Evolutionary conservation across 1,140 invertebrate genomes (phyloP), one percentile per base, ranked within the genome.

Genomic region (Chlorops oryzae): DNA sequence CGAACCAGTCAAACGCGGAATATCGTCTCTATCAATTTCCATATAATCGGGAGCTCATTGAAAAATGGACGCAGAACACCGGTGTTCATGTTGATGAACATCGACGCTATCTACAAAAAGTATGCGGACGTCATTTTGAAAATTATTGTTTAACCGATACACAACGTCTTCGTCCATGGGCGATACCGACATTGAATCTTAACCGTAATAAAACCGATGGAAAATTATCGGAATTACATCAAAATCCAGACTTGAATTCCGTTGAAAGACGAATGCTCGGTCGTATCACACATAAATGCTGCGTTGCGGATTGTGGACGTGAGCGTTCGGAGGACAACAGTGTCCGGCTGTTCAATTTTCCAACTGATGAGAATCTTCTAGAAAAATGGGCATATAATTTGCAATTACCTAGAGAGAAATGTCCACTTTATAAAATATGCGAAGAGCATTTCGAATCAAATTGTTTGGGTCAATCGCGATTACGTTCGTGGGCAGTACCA

Each of bases 401-500:
- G n/a, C 35, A 53, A 38, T 22, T 48, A 41, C 34, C 39, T 25
- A 22, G 24, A 2, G 39, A 32, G 28, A 15, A 32, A 15, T 32
- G 28, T 32, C 9, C 9, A 32, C 28, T 9, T 9, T 32, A 32
- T 32, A 9, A 15, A 9, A 32, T 32, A 10, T 53, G 51, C 15
- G 34, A 47, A 3, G 27, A 27, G 24, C 51, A 53, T 24, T 53
- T 53, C 28, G 51, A 53, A 9, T 27, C 41, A 39, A 27, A 24
- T n/a, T 53, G 51, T 22, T 48, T 53, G 27, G 40, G 34, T 2
- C 48, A 47, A 23, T 7, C 22, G 15, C 51, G 51, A 10, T 15
- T 53, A 38, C 7, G 63, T 46, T 65, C 63, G 37, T 69, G 65
- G 65, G 65, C 65, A 2, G 63, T 69, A 47, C 65, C 65, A 5